Evolutionary conservation across 2,113 vertebrate species (phyloP).

Genomic region (Trochalopteron elliotii): DNA sequence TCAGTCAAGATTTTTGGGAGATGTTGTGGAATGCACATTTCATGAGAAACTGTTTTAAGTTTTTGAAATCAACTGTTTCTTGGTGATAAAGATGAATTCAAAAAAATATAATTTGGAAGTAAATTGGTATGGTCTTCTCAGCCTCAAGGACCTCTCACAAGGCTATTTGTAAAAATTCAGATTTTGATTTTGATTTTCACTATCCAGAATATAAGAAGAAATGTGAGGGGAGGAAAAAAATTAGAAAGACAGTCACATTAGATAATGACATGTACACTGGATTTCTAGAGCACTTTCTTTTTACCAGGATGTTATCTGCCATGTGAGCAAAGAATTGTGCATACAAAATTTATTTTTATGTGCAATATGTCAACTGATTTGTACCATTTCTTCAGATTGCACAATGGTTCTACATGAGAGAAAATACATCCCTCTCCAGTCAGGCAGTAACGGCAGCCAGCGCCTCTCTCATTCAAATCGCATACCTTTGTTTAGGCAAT

Average conservation of each 20-base stretch:
- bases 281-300: neutral
- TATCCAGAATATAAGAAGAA: neutral
- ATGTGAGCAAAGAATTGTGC: neutral
- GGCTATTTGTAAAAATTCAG: neutral
- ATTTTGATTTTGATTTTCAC: neutral
- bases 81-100: neutral
- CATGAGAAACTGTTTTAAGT: neutral
- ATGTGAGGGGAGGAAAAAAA: neutral
- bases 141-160: neutral
- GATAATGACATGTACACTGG: neutral
- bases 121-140: neutral
- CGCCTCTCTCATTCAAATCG: slow-evolving; percentile 25
- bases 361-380: slow-evolving; percentile 19
- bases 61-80: neutral
- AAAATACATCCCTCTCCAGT: neutral
- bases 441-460: neutral
- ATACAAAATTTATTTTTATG: neutral
- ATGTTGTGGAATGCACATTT: neutral
- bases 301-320: neutral
- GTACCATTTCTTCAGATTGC: slow-evolving; percentile 4
- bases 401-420: slow-evolving; percentile 13
- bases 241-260: neutral
- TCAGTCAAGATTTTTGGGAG: neutral
- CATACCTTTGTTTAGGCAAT: slow-evolving; percentile 39
- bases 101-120: neutral